These are phyloP conservation scores for Cossypha dichroa DNA, from an alignment of 2,797 vertebrate species.

Conservation along the genomic window DNA sequence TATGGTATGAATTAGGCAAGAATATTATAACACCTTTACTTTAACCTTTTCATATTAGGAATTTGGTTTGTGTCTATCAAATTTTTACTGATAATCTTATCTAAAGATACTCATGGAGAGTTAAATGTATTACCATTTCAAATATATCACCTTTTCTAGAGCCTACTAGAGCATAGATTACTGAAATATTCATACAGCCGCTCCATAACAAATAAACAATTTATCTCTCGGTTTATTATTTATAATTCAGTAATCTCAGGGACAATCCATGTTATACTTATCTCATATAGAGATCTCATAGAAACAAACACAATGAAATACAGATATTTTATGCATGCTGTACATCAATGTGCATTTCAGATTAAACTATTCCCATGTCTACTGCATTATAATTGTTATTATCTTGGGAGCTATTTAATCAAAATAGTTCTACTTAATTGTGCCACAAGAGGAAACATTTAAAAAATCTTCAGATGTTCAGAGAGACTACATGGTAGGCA, in stretches of 20 bases:
- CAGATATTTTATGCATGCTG: slow-evolving; percentile 40
- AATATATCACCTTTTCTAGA: slow-evolving; percentile 32
- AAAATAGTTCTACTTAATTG: slow-evolving; percentile 66
- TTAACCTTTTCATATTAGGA: neutral
- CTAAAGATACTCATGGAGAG: slow-evolving; percentile 13
- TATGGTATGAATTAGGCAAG: neutral
- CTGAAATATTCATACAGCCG: slow-evolving; percentile 32
- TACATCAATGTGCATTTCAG: slow-evolving; percentile 32
- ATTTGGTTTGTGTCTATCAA: neutral
- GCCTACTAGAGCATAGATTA: slow-evolving; percentile 20
- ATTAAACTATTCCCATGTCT: slow-evolving; percentile 59
- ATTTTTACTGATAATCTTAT: slow-evolving; percentile 23
- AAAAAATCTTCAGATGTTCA: slow-evolving; percentile 33
- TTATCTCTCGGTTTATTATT: slow-evolving; percentile 59
- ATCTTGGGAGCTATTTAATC: slow-evolving; percentile 70
- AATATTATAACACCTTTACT: neutral
- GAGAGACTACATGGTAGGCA: slow-evolving; percentile 26
- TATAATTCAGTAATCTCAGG: slow-evolving; percentile 62
- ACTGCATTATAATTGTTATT: slow-evolving; percentile 54
- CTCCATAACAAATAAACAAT: slow-evolving; percentile 59
- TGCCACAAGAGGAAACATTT: slow-evolving; percentile 39
- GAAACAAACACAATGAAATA: slow-evolving; percentile 61
- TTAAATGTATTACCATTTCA: slow-evolving; percentile 26
- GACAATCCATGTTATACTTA: slow-evolving; percentile 48
- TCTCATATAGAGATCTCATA: slow-evolving; percentile 27